Evolutionary conservation across 1,140 invertebrate genomes (phyloP), one percentile per base, ranked within the genome.

Genomic region (Bombus superbus): DNA sequence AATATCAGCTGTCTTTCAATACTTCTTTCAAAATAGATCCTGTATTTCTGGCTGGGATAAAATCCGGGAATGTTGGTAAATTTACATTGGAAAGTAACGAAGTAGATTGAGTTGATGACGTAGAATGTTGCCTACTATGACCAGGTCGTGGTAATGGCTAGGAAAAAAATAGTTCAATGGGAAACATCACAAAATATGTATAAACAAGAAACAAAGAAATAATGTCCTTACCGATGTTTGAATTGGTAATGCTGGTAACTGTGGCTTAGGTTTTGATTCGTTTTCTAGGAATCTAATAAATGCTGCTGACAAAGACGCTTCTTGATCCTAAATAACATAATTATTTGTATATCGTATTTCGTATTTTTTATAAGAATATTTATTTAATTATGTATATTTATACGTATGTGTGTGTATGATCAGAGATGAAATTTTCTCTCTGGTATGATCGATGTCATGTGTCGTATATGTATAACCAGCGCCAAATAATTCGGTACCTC

Each of bases 251-350:
- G 97, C 95, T 74, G 96, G 96, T 11, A 97, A 91, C 72, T 96
- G 94, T 25, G 96, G 93, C 84, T 97, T 96, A 0, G 97, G 98
- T 88, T 97, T 96, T 1, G 98, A 98, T 95, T 98, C 98, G 86
- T 96, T 97, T 93, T 98, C 98, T 88, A 99, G 95, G 95, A 99
- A 99, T 92, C 97, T 97, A 0, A 99, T 97, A 95, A 99, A 99
- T 69, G 98, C 97, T 87, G 98, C 97, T 0, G 98, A 97, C 74
- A 99, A 95, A 0, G 97, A 97, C 22, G 94, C 96, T 96, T 95
- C 93, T 81, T 94, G 94, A 85, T 94, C 92, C 95, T 95, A 53
- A 75, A 93, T 91, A 42, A 79, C 28, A 76, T 2, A 82, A 22
- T 71, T 15, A 85, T 81, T 22, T 10, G 10, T 42, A 28, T 57